Evolutionary conservation across 2,888 invertebrate genomes (phyloP).

Genomic region (Lamellibrachia columna): DNA sequence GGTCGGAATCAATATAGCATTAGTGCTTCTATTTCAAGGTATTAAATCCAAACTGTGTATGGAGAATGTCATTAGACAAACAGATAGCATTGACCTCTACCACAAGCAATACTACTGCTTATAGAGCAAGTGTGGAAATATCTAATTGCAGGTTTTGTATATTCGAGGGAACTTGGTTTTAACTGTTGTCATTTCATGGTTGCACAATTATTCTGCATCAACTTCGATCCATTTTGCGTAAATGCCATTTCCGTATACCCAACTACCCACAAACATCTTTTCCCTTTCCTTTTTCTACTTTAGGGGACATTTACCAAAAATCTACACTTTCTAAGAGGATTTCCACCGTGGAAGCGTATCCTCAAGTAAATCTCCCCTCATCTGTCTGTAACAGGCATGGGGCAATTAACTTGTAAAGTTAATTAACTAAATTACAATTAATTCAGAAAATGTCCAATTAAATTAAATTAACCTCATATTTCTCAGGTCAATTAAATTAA

Average conservation of each 20-base stretch:
- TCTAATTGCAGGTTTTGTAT: neutral
- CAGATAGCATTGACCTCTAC: neutral
- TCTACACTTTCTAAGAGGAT: neutral
- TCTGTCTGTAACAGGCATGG: neutral
- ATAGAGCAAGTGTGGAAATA: neutral
- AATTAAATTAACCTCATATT: too few species aligned
- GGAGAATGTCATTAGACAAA: neutral
- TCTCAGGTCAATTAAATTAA: too few species aligned
- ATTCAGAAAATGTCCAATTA: too few species aligned
- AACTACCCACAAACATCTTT: neutral
- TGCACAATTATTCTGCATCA: too few species aligned
- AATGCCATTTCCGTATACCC: neutral
- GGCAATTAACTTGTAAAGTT: too few species aligned
- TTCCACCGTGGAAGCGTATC: slow-evolving; percentile 21
- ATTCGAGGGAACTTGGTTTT: too few species aligned
- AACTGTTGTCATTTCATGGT: too few species aligned
- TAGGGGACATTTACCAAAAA: neutral
- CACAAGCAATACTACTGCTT: neutral
- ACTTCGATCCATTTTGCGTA: too few species aligned
- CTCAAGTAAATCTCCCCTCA: slow-evolving; percentile 16
- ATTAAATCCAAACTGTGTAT: neutral
- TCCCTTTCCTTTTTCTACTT: neutral
- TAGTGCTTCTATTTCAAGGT: neutral
- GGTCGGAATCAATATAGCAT: neutral
- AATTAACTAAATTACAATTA: too few species aligned